Conservation (phyloP, 2,888 invertebrate species). For the Lacanobia wlatinum region DNA sequence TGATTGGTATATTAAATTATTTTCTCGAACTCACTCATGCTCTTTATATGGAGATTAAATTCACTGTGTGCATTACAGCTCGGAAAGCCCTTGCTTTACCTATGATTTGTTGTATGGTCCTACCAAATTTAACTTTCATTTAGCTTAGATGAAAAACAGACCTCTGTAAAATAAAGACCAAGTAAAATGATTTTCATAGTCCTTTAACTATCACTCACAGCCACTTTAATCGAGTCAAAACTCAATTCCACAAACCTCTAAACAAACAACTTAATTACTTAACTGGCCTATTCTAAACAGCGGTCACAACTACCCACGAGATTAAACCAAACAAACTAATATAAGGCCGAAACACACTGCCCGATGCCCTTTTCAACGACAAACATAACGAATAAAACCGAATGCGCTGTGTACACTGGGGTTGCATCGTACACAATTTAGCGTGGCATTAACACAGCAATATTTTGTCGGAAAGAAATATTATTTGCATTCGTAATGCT, state of each 20-base stretch:
- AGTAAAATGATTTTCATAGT: neutral
- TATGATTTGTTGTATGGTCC: conserved; percentile 28
- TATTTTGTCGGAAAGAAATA: conserved; percentile 88
- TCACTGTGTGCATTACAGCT: conserved; percentile 38
- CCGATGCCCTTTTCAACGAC: conserved; percentile 81
- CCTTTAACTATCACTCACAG: neutral
- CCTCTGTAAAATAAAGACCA: neutral
- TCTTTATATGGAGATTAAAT: conserved; percentile 50
- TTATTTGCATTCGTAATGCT: conserved; percentile 86
- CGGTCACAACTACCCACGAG: conserved; percentile 45
- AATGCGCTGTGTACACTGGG: conserved; percentile 82
- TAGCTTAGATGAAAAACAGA: neutral
- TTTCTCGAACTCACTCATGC: conserved; percentile 44
- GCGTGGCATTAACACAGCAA: conserved; percentile 87
- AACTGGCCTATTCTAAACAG: conserved; percentile 36
- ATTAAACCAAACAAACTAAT: conserved; percentile 61
- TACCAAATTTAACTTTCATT: neutral
- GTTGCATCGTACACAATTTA: conserved; percentile 81
- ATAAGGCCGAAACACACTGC: conserved; percentile 50
- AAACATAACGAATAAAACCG: conserved; percentile 85
- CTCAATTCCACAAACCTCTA: conserved; percentile 11
- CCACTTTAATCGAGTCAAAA: conserved; percentile 6
- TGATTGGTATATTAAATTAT: conserved; percentile 59
- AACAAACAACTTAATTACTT: conserved; percentile 33
- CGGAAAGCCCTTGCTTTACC: conserved; percentile 28